Conservation (phyloP, 2,888 invertebrate species). For the Empis livida region DNA sequence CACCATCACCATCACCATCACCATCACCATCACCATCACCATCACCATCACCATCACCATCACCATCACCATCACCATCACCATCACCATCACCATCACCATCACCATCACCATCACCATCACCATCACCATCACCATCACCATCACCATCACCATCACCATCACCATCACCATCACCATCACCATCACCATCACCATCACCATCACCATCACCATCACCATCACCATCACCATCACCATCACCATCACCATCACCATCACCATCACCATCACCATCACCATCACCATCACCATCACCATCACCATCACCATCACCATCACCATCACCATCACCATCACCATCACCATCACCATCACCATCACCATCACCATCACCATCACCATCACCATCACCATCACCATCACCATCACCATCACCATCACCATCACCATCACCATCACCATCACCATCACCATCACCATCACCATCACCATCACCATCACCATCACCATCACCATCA, state of each 20-base stretch:
- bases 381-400: conserved; percentile 7
- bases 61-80: conserved; percentile 6
- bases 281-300: conserved; percentile 8
- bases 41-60: conserved; percentile 8
- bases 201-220: conserved; percentile 7
- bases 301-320: conserved; percentile 6
- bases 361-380: conserved; percentile 6
- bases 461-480: conserved; percentile 8
- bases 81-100: conserved; percentile 7
- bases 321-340: conserved; percentile 7
- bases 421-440: conserved; percentile 6
- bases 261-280: conserved; percentile 7
- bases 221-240: conserved; percentile 8
- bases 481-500: conserved; percentile 6
- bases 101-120: conserved; percentile 8
- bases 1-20: conserved; percentile 6
- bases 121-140: conserved; percentile 6
- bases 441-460: conserved; percentile 7
- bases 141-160: conserved; percentile 7
- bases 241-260: conserved; percentile 6
- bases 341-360: conserved; percentile 8
- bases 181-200: conserved; percentile 6
- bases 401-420: conserved; percentile 8
- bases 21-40: conserved; percentile 7
- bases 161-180: conserved; percentile 8